A percentile compares a stretch with the other conserved stretches of the same genome.
These are phyloP conservation scores for Etheostoma spectabile DNA, from an alignment of 2,113 vertebrate species.

Conservation along the genomic window DNA sequence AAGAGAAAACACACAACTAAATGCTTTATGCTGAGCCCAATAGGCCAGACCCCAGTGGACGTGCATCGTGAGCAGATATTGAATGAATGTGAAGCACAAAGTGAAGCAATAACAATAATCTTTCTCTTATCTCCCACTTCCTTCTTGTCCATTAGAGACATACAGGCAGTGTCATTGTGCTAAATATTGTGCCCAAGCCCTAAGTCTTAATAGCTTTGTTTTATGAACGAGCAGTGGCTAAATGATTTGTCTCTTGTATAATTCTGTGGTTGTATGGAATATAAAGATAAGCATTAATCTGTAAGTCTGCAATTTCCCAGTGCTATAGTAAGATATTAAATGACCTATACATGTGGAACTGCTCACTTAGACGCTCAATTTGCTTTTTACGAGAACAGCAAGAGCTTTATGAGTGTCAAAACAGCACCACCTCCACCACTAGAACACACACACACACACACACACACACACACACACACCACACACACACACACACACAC, in stretches of 20 bases:
- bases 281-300: slow-evolving; percentile 77
- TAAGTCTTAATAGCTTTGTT: slow-evolving; percentile 76
- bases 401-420: slow-evolving; percentile 32
- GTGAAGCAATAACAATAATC: slow-evolving; percentile 57
- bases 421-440: not conserved
- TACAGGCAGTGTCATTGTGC: slow-evolving; percentile 61
- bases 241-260: slow-evolving; percentile 71
- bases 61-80: slow-evolving; percentile 46
- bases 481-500: slow-evolving; percentile 15
- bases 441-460: slow-evolving; percentile 14
- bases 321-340: slow-evolving; percentile 62
- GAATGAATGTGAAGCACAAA: slow-evolving; percentile 56
- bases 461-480: too few relatives aligned
- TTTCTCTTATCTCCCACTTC: slow-evolving; percentile 70
- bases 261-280: slow-evolving; percentile 71
- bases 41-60: slow-evolving; percentile 28
- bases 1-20: slow-evolving; percentile 31
- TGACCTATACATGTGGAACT: slow-evolving; percentile 52
- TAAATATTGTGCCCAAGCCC: slow-evolving; percentile 56
- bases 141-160: slow-evolving; percentile 65
- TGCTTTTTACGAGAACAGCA: slow-evolving; percentile 8
- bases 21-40: slow-evolving; percentile 32
- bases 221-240: slow-evolving; percentile 70
- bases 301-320: slow-evolving; percentile 63
- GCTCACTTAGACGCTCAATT: slow-evolving; percentile 26